These are phyloP conservation scores for Anodontia alba DNA, from an alignment of 2,888 invertebrate genomes.

Conservation along the genomic window DNA sequence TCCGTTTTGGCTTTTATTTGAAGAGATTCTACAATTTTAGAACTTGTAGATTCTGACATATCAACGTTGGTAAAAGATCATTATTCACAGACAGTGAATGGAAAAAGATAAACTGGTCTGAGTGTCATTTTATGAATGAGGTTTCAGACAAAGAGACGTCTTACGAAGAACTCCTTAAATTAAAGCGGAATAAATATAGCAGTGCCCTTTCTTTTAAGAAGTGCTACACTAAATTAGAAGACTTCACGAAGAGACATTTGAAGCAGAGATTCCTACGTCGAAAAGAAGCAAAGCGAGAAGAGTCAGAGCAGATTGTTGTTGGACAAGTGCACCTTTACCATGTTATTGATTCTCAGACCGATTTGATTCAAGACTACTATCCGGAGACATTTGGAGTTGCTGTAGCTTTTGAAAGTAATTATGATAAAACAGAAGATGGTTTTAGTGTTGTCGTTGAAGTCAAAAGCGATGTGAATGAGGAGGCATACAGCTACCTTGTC, in stretches of 20 bases:
- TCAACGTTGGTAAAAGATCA: not conserved
- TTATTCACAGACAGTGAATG: not conserved
- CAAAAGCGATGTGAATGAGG: not conserved
- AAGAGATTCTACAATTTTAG: not conserved
- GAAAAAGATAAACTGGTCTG: constrained; percentile 1
- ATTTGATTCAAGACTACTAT: not conserved
- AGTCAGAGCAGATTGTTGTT: not conserved
- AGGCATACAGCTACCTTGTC: not conserved
- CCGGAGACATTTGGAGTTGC: not conserved
- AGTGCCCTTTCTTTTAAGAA: not conserved
- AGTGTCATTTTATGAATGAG: not conserved
- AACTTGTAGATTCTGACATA: not conserved
- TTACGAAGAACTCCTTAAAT: not conserved
- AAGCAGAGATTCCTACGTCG: not conserved
- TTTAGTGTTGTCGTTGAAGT: not conserved
- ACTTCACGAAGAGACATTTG: not conserved
- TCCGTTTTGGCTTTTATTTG: not conserved
- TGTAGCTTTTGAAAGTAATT: not conserved
- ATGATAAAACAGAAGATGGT: not conserved
- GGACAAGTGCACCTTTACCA: not conserved
- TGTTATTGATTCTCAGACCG: not conserved
- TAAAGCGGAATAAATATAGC: not conserved
- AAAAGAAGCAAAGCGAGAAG: not conserved
- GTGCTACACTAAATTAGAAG: not conserved
- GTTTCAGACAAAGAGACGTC: not conserved